A percentile compares a stretch with the other conserved stretches of the same genome.
Evolutionary conservation across 1,140 invertebrate species (phyloP).

Genomic region (Drepana arcuata): DNA sequence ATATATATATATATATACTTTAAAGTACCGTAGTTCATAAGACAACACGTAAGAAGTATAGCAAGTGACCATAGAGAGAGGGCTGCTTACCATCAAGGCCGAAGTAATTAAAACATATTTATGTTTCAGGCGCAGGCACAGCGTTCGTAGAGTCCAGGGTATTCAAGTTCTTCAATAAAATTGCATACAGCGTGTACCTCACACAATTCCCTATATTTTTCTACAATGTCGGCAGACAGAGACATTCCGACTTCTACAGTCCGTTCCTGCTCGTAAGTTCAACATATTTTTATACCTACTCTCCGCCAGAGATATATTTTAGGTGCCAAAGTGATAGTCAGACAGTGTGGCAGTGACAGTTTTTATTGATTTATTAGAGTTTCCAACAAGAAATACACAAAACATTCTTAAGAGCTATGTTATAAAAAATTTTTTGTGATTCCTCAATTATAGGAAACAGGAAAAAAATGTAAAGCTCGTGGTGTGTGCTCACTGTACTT

Average conservation of each 20-base stretch:
- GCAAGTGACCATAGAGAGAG: not conserved
- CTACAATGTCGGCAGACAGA: slow-evolving; percentile 72
- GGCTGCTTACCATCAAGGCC: too few species aligned
- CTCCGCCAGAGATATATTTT: too few species aligned
- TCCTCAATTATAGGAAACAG: too few species aligned
- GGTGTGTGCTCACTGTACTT: too few species aligned
- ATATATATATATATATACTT: not conserved
- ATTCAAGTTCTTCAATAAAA: slow-evolving; percentile 76
- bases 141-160: slow-evolving; percentile 53
- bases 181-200: slow-evolving; percentile 73
- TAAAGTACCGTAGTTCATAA: too few species aligned
- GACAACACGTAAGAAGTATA: not conserved
- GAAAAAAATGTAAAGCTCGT: too few species aligned
- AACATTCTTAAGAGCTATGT: too few species aligned
- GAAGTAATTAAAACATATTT: too few species aligned
- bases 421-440: too few species aligned
- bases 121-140: slow-evolving; percentile 51
- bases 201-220: slow-evolving; percentile 75
- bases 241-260: slow-evolving; percentile 63
- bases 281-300: too few species aligned
- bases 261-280: slow-evolving; percentile 60
- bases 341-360: not conserved
- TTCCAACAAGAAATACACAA: too few species aligned
- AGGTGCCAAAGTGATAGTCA: too few species aligned
- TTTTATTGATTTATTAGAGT: slow-evolving; percentile 4